Evolutionary conservation across 2,888 invertebrate genomes (phyloP).

Genomic region (Acronicta alni): DNA sequence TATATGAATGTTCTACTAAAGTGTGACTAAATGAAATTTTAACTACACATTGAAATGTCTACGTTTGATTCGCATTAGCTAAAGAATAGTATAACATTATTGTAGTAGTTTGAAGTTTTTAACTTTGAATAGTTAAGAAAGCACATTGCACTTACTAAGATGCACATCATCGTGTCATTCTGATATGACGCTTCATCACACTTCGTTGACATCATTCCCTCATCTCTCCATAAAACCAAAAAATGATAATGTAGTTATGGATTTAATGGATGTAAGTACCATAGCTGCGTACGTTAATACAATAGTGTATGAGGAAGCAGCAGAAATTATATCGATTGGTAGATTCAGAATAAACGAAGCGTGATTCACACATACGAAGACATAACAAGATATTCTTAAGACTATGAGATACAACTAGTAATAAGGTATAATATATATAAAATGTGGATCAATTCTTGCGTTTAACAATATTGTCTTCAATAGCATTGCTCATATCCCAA

Average conservation of each 20-base stretch:
- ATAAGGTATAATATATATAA: conserved; percentile 73
- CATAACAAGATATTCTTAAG: conserved; percentile 76
- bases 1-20: conserved; percentile 59
- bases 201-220: conserved; percentile 54
- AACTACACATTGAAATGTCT: conserved; percentile 68
- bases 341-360: conserved; percentile 47
- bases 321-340: conserved; percentile 39
- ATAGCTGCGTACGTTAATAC: conserved; percentile 30
- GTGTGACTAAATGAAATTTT: conserved; percentile 60
- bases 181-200: conserved; percentile 75
- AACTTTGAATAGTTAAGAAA: conserved; percentile 63
- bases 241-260: conserved; percentile 18
- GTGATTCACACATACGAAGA: conserved; percentile 58
- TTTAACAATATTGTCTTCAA: conserved; percentile 88
- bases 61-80: conserved; percentile 68
- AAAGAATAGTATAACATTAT: conserved; percentile 64
- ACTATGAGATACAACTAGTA: conserved; percentile 75
- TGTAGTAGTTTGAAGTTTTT: conserved; percentile 47
- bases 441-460: conserved; percentile 85
- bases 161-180: conserved; percentile 59
- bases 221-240: conserved; percentile 38
- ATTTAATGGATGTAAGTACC: conserved; percentile 18
- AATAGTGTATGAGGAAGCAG: conserved; percentile 30
- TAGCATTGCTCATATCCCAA: conserved; percentile 81
- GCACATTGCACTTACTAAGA: conserved; percentile 65